Evolutionary conservation across 2,888 invertebrate species (phyloP), one percentile per base, ranked within the genome.

Genomic region (Pardosa pseudoannulata): DNA sequence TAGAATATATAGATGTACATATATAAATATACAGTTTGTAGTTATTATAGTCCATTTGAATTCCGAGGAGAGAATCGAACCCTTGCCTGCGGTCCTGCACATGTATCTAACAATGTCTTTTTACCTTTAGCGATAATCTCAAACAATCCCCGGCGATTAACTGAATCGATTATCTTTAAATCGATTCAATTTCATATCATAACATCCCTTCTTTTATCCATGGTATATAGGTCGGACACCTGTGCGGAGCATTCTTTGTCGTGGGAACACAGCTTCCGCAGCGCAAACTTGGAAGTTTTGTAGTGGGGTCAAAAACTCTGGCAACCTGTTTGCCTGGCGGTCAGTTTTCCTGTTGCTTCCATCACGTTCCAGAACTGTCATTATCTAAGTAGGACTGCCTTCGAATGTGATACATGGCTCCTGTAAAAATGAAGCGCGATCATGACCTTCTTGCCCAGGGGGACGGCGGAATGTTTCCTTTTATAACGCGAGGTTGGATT

Each of bases 291-390:
- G 23, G 5, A 46, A 56, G 23, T 5, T 56, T 56, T 56, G 5
- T 23, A 23, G 19, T 6, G 23, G 56, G 56, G 56, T 56, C 56
- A 56, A 56, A 2, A 56, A n/a, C 23, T 56, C 46, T 56, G 23
- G n/a, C 23, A 56, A 56, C 56, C 56, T 56, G 5, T 23, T 56
- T 56, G 19, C 23, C 56, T 19, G 3, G 7, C 5, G 23, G 3
- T 56, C 41, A 16, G 7, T 56, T 56, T 56, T 23, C 56, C 56
- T 56, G 23, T 23, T 56, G 23, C 23, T 56, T n/a, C 23, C 23
- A 23, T 56, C 56, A 56, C 56, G 56, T 56, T 56, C 56, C 23
- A 56, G 56, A 56, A 56, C 56, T 56, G 56, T 56, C 56, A 56
- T 56, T 56, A 56, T 19, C 46, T 16, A 56, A 56, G 56, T 23